Evolutionary conservation across 2,888 invertebrate species (phyloP).

Genomic region (Drosophila aldrichi): DNA sequence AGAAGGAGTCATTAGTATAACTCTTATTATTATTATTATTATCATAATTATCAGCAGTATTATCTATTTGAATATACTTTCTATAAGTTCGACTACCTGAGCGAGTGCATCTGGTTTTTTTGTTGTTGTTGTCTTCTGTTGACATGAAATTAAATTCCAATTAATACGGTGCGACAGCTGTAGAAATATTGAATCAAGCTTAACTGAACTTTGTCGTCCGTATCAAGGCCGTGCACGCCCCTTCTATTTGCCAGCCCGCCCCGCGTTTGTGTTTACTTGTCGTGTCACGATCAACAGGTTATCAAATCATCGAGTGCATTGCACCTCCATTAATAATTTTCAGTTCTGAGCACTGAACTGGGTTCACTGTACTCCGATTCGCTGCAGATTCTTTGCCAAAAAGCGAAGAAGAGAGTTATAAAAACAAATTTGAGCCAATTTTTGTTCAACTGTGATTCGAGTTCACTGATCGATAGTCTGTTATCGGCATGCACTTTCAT

Average conservation of each 20-base stretch:
- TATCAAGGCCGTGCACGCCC: constrained; percentile 46
- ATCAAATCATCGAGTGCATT: constrained; percentile 42
- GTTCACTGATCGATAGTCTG: constrained; percentile 41
- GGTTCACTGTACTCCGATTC: constrained; percentile 41
- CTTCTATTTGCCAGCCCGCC: neutral
- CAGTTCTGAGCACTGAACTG: constrained; percentile 9
- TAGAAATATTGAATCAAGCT: constrained; percentile 55
- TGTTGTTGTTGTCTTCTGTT: constrained; percentile 27
- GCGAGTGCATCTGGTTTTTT: constrained; percentile 28
- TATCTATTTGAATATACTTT: neutral
- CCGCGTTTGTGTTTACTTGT: constrained; percentile 35
- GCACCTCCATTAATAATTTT: constrained; percentile 39
- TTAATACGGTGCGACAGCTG: constrained; percentile 45
- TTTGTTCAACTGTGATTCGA: constrained; percentile 41
- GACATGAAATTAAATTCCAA: constrained; percentile 54
- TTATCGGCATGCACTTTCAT: constrained; percentile 33
- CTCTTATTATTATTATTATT: neutral
- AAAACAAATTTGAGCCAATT: constrained; percentile 9
- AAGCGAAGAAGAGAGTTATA: neutral
- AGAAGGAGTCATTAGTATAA: neutral
- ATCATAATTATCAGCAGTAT: neutral
- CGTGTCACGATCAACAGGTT: constrained; percentile 49
- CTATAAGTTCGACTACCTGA: constrained; percentile 39
- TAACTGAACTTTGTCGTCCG: constrained; percentile 35
- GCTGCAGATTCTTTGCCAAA: constrained; percentile 36